These are phyloP conservation scores for Pseudorectes ferrugineus DNA, from an alignment of 2,113 vertebrate species.

Conservation along the genomic window DNA sequence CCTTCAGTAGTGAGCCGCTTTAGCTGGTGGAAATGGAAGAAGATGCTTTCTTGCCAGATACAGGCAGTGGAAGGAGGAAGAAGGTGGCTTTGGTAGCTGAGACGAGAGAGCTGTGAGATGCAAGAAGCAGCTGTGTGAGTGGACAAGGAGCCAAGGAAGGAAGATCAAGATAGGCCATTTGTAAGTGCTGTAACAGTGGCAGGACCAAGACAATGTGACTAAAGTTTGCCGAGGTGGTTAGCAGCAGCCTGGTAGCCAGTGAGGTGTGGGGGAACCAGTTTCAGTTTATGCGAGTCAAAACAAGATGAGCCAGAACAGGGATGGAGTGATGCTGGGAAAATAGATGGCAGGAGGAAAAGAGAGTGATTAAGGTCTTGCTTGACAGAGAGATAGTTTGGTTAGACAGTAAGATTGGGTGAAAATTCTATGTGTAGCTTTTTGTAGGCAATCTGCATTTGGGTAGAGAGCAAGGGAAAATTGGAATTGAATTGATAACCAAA, in stretches of 20 bases:
- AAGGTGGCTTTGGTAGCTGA: background rate
- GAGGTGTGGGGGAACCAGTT: background rate
- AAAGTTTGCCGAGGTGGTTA: background rate
- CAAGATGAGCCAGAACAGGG: background rate
- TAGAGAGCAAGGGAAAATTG: background rate
- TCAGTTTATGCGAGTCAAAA: background rate
- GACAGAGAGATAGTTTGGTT: background rate
- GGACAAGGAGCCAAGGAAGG: background rate
- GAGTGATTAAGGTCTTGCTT: background rate
- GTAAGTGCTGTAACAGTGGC: background rate
- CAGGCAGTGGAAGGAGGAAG: background rate
- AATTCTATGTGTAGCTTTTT: background rate
- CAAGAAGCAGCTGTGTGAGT: background rate
- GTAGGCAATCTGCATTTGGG: background rate
- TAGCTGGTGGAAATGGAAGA: background rate
- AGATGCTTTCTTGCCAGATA: background rate
- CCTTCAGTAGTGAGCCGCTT: background rate
- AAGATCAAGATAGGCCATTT: background rate
- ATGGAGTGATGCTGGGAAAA: background rate
- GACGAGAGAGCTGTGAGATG: rapidly evolving
- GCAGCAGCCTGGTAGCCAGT: background rate
- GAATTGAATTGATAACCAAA: background rate
- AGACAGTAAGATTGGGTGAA: rapidly evolving
- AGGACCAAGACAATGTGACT: background rate
- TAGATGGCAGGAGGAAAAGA: background rate